A percentile compares a stretch with the other conserved stretches of the same genome.
Conservation (phyloP, 2,888 invertebrate genomes). For the Mactromeris polynyma region DNA sequence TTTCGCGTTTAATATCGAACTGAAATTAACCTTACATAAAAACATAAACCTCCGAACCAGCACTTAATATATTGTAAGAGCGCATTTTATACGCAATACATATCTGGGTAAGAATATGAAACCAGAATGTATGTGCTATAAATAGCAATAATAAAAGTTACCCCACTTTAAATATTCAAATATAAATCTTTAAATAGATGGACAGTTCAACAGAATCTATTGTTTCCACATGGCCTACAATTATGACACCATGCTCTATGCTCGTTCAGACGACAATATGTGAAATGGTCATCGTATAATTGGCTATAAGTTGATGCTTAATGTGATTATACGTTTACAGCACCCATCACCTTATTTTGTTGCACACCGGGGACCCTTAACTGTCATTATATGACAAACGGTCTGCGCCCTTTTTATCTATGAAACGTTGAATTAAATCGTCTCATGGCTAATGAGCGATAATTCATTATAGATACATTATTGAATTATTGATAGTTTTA, state of each 20-base stretch:
- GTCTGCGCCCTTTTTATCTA: neutral
- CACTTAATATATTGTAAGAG: no score
- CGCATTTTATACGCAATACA: no score
- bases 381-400: neutral
- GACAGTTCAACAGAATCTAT: neutral
- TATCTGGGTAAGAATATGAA: no score
- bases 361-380: neutral
- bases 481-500: constrained; percentile 5
- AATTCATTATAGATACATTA: neutral
- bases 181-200: neutral
- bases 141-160: neutral
- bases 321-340: neutral
- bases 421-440: neutral
- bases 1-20: no score
- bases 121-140: neutral
- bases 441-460: neutral
- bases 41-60: no score
- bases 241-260: no score
- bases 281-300: neutral
- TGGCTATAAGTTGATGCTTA: neutral
- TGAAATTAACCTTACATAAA: no score
- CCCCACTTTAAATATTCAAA: neutral
- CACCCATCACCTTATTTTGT: neutral
- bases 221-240: neutral
- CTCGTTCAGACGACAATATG: neutral